Percentiles rank a stretch among this genome's conserved stretches.
Conservation (phyloP, 1,140 invertebrate genomes). For the Pollicipes pollicipes region DNA sequence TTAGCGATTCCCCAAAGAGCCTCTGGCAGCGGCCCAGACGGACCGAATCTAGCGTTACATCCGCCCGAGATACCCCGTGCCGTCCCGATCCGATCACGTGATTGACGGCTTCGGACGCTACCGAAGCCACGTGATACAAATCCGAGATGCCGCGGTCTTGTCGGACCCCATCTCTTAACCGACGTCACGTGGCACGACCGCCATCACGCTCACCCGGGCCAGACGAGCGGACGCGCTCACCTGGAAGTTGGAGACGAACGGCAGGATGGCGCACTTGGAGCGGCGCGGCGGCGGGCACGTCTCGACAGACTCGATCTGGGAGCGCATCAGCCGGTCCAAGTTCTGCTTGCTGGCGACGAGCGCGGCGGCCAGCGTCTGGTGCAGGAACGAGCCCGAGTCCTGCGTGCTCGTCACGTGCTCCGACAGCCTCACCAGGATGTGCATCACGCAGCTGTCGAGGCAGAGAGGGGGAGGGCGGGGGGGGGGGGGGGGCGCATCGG, state of each 20-base stretch:
- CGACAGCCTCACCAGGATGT: slow-evolving; percentile 35
- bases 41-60: too few relatives aligned
- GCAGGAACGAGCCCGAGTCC: slow-evolving; percentile 77
- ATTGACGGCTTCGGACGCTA: too few relatives aligned
- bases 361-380: slow-evolving; percentile 69
- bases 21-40: too few relatives aligned
- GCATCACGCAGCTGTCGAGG: slow-evolving; percentile 16
- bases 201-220: too few relatives aligned
- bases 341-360: slow-evolving; percentile 84
- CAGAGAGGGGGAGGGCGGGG: slow-evolving; percentile 8
- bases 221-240: too few relatives aligned
- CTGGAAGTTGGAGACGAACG: slow-evolving; percentile 80
- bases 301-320: slow-evolving; percentile 61
- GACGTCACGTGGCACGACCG: too few relatives aligned
- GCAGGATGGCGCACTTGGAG: slow-evolving; percentile 75
- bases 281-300: slow-evolving; percentile 49
- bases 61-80: too few relatives aligned
- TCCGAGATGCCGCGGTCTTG: too few relatives aligned
- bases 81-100: too few relatives aligned
- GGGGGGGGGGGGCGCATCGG: neutral
- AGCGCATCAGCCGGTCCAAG: slow-evolving; percentile 82
- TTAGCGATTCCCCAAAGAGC: too few relatives aligned
- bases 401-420: slow-evolving; percentile 78
- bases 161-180: too few relatives aligned
- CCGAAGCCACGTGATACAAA: too few relatives aligned